Percentiles rank a stretch among this genome's conserved stretches.
These are phyloP conservation scores for Sebastes iracundus DNA, from an alignment of 2,797 vertebrate genomes.

Conservation along the genomic window DNA sequence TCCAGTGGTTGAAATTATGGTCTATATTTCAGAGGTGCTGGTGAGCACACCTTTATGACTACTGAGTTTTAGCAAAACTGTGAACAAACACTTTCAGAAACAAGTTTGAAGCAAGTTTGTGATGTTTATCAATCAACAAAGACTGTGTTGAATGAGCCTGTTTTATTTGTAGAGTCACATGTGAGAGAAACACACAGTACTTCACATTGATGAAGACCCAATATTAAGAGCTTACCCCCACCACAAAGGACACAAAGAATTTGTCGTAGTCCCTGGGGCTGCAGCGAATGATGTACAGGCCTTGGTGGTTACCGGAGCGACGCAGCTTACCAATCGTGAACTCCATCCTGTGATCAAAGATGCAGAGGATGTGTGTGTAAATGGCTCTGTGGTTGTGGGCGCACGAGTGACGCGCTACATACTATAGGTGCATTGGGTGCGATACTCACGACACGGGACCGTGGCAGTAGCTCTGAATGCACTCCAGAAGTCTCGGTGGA, in stretches of 20 bases:
- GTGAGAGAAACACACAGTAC: background rate
- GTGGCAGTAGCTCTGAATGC: constrained; percentile 94
- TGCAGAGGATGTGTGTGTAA: background rate
- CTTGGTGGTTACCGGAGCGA: constrained; percentile 89
- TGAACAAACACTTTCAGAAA: background rate
- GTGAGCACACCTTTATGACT: background rate
- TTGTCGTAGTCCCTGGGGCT: constrained; percentile 95
- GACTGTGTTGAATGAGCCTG: background rate
- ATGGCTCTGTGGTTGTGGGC: background rate
- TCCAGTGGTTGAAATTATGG: constrained; percentile 15
- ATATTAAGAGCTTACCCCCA: constrained; percentile 86
- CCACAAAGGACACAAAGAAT: constrained; percentile 95
- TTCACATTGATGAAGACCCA: background rate
- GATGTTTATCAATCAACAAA: background rate
- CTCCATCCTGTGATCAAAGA: constrained; percentile 89
- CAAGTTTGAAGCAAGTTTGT: background rate
- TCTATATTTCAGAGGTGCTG: background rate
- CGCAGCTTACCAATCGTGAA: constrained; percentile 91
- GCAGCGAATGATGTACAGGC: constrained; percentile 93
- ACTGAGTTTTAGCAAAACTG: background rate
- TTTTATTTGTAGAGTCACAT: background rate
- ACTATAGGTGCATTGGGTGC: background rate
- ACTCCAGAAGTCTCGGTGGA: constrained; percentile 90
- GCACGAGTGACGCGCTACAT: background rate
- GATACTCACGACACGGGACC: constrained; percentile 94